A percentile compares a stretch with the other conserved stretches of the same genome.
These are phyloP conservation scores for Philaethria dido DNA, from an alignment of 2,888 invertebrate species.

Conservation along the genomic window DNA sequence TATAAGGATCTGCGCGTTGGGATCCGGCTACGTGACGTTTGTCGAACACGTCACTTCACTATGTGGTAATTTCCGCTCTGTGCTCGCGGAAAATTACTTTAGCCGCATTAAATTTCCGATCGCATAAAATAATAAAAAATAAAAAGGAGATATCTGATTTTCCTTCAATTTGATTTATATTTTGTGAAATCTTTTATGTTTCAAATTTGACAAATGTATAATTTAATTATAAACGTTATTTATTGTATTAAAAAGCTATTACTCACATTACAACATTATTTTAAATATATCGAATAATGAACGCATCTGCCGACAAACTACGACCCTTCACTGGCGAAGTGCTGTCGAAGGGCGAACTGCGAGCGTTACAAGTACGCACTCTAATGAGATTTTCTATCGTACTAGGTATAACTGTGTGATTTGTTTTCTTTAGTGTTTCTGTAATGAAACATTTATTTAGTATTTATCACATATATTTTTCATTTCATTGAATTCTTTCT, in stretches of 20 bases:
- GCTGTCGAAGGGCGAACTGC: constrained; percentile 34
- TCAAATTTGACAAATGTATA: background rate
- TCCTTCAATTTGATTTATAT: constrained; percentile 7
- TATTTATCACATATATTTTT: background rate
- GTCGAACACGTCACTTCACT: constrained; percentile 83
- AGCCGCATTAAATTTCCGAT: constrained; percentile 81
- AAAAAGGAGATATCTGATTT: constrained; percentile 26
- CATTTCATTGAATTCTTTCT: too few relatives aligned
- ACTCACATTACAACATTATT: constrained; percentile 1
- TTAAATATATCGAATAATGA: constrained; percentile 28
- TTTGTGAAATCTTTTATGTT: background rate
- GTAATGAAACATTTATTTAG: background rate
- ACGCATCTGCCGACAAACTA: constrained; percentile 28
- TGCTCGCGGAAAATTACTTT: constrained; percentile 83
- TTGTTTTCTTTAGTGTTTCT: constrained; percentile 8
- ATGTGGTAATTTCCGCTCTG: constrained; percentile 82
- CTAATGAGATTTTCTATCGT: constrained; percentile 34
- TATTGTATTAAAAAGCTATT: too few relatives aligned
- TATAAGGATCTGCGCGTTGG: constrained; percentile 81
- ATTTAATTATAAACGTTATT: background rate
- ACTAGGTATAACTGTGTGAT: background rate
- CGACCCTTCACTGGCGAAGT: constrained; percentile 35
- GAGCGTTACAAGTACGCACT: constrained; percentile 35
- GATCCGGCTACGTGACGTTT: constrained; percentile 83
- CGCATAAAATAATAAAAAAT: constrained; percentile 67